Conservation (phyloP, 92 coral and sea anemone genomes). For the Siderastrea siderea region DNA sequence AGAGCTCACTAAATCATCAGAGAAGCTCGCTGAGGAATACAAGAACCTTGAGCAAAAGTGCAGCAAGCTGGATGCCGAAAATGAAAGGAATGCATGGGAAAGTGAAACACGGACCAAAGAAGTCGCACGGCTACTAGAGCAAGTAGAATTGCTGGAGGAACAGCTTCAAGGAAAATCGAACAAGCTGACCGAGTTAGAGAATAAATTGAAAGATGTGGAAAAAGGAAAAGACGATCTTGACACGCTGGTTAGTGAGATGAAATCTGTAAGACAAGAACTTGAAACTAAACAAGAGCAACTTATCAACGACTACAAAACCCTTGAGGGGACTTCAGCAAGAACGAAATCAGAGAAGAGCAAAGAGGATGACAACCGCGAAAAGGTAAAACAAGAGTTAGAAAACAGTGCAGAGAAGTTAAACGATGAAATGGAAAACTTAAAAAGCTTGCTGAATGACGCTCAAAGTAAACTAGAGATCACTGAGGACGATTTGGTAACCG, state of each 20-base stretch:
- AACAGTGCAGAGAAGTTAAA: constrained; percentile 22
- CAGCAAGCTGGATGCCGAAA: constrained; percentile 11
- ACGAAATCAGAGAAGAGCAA: constrained; percentile 11
- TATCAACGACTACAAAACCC: constrained; percentile 11
- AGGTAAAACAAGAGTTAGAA: constrained; percentile 31
- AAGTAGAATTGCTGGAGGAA: constrained; percentile 35
- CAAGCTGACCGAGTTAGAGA: constrained; percentile 18
- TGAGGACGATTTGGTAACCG: constrained; percentile 33
- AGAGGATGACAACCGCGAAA: constrained; percentile 12
- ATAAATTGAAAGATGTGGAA: constrained; percentile 16
- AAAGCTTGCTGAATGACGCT: constrained; percentile 42
- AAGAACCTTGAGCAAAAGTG: constrained; percentile 14
- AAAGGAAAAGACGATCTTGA: constrained; percentile 50
- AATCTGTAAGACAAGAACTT: constrained; percentile 37
- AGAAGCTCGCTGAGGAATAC: constrained; percentile 30
- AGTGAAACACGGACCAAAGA: constrained; percentile 29
- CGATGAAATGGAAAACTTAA: constrained; percentile 46
- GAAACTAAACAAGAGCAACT: constrained; percentile 33
- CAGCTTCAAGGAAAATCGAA: constrained; percentile 66
- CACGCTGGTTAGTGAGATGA: constrained; percentile 26
- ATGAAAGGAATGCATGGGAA: constrained; percentile 28
- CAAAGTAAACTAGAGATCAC: constrained; percentile 50
- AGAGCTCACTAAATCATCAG: constrained; percentile 2
- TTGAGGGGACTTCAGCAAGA: constrained; percentile 29
- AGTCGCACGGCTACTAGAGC: constrained; percentile 16